Conservation (phyloP, 2,888 invertebrate genomes). For the Synanthedon formicaeformis region DNA sequence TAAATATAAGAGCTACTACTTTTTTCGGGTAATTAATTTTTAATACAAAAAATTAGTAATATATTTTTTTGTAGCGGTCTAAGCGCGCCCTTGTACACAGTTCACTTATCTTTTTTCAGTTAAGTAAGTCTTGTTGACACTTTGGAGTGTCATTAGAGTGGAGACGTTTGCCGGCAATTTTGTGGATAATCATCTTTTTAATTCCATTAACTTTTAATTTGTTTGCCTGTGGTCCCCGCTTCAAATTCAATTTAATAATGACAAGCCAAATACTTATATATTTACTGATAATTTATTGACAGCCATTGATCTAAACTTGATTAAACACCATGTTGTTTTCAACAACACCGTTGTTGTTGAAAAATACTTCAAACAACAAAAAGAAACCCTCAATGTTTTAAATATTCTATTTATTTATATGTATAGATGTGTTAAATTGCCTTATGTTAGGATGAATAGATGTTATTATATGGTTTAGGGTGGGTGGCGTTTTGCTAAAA, state of each 20-base stretch:
- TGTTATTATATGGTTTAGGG: constrained; percentile 10
- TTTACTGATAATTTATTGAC: not conserved
- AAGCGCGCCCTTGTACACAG: constrained; percentile 3
- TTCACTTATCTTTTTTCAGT: constrained; percentile 15
- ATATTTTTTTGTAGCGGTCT: too few species aligned
- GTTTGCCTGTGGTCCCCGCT: not conserved
- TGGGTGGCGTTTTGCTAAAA: constrained; percentile 17
- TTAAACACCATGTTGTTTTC: too few species aligned
- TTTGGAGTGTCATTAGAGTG: constrained; percentile 26
- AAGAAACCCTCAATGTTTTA: too few species aligned
- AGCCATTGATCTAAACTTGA: not conserved
- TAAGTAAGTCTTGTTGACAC: constrained; percentile 28
- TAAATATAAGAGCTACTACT: too few species aligned
- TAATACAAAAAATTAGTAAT: too few species aligned
- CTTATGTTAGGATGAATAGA: constrained; percentile 11
- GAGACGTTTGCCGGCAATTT: constrained; percentile 38
- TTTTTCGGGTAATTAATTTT: too few species aligned
- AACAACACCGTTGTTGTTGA: too few species aligned
- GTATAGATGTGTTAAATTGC: too few species aligned
- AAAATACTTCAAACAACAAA: too few species aligned
- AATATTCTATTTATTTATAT: too few species aligned
- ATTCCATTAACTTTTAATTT: constrained; percentile 25
- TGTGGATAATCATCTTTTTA: constrained; percentile 44
- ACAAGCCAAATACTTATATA: not conserved
- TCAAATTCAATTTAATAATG: not conserved